Conservation (phyloP, 2,797 vertebrate genomes). For the Coracias cyanogaster region DNA sequence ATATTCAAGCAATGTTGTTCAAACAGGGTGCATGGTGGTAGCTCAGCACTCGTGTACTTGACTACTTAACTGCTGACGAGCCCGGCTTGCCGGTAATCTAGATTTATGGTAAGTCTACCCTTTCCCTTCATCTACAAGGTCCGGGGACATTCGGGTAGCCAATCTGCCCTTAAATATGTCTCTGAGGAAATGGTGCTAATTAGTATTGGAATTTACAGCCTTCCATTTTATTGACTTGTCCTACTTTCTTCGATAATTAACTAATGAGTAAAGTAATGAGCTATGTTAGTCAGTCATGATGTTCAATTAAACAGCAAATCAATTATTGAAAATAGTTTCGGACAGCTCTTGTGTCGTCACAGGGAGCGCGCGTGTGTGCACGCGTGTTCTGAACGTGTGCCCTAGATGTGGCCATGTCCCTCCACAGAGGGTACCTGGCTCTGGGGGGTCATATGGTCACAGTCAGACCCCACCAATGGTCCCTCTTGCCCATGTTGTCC, state of each 20-base stretch:
- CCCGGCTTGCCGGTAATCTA: conserved; percentile 49
- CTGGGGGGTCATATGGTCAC: neutral
- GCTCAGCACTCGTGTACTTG: conserved; percentile 16
- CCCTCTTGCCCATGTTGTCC: neutral
- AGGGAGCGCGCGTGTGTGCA: conserved; percentile 57
- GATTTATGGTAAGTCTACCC: conserved; percentile 81
- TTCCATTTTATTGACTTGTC: conserved; percentile 99
- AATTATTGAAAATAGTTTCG: conserved; percentile 99
- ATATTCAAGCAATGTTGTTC: neutral
- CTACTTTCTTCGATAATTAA: conserved; percentile 99
- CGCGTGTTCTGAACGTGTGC: conserved; percentile 37
- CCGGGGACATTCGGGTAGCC: conserved; percentile 96
- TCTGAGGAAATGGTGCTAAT: conserved; percentile 99
- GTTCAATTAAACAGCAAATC: conserved; percentile 99
- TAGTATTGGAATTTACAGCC: conserved; percentile 99
- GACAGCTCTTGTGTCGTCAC: conserved; percentile 82
- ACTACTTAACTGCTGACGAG: conserved; percentile 33
- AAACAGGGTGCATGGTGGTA: neutral
- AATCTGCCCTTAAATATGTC: conserved; percentile 99
- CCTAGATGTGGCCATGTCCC: conserved; percentile 46
- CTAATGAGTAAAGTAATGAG: conserved; percentile 99
- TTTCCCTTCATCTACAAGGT: conserved; percentile 86
- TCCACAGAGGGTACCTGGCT: neutral
- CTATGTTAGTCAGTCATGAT: conserved; percentile 99
- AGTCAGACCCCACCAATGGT: neutral